Percentiles rank a stretch among this genome's conserved stretches.
These are phyloP conservation scores for Xiphorhynchus erythropygius DNA, from an alignment of 2,797 vertebrate genomes.

Conservation along the genomic window DNA sequence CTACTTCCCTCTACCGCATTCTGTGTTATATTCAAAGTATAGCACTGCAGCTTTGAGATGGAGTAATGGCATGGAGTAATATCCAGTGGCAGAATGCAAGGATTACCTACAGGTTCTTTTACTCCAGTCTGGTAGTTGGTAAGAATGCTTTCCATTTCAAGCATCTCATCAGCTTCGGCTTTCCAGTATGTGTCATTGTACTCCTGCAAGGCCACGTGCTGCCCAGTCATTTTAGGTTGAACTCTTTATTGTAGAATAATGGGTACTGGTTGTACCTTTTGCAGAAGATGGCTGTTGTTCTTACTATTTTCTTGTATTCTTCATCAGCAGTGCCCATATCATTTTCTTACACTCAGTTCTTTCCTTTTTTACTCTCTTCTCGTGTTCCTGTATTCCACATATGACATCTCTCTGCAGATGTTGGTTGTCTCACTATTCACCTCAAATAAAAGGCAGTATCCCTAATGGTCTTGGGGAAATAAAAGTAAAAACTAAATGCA, in stretches of 20 bases:
- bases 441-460: background rate
- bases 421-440: background rate
- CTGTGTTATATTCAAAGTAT: background rate
- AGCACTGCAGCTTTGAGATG: background rate
- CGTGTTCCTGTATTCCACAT: background rate
- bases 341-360: background rate
- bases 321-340: background rate
- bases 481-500: background rate
- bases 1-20: background rate
- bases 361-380: background rate
- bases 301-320: background rate
- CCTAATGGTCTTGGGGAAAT: background rate
- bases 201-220: background rate
- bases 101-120: background rate
- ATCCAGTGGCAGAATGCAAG: background rate
- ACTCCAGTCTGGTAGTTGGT: background rate
- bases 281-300: background rate
- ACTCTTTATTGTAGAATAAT: background rate
- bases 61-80: background rate
- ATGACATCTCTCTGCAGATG: accelerated
- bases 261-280: accelerated
- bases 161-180: background rate
- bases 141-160: background rate
- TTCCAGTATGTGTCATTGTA: background rate
- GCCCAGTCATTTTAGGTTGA: background rate